These are phyloP conservation scores for Acholoe squamosa DNA, from an alignment of 2,888 invertebrate species.

Conservation along the genomic window DNA sequence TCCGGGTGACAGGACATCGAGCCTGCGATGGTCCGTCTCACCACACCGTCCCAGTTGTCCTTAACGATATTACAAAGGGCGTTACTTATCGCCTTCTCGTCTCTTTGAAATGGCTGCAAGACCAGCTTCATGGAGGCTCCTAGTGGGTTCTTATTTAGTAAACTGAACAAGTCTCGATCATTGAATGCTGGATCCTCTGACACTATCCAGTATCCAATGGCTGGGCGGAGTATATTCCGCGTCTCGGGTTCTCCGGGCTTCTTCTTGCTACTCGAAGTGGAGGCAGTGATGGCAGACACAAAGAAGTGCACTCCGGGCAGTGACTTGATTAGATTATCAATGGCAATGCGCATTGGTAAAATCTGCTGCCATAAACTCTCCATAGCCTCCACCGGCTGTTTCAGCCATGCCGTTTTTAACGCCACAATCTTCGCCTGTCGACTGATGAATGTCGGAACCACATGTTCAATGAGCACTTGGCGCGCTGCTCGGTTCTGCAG, in stretches of 20 bases:
- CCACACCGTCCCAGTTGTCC: constrained; percentile 52
- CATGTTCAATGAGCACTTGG: not conserved
- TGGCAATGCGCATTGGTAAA: not conserved
- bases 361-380: not conserved
- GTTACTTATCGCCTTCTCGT: not conserved
- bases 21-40: not conserved
- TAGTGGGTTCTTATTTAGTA: not conserved
- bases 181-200: not conserved
- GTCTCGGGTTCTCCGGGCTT: not conserved
- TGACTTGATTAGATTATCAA: constrained; percentile 35
- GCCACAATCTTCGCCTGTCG: not conserved
- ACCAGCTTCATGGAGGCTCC: constrained; percentile 22
- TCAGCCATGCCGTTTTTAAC: constrained; percentile 11
- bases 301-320: constrained; percentile 20
- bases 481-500: constrained; percentile 15
- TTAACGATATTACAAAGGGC: constrained; percentile 5
- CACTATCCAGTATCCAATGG: constrained; percentile 36
- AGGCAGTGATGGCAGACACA: constrained; percentile 41
- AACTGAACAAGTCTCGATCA: not conserved
- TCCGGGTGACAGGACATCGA: not conserved
- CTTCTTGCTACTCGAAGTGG: not conserved
- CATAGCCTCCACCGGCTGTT: not conserved
- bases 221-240: not conserved
- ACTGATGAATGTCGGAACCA: not conserved
- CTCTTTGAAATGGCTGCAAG: constrained; percentile 33